Evolutionary conservation across 1,140 invertebrate species (phyloP), one percentile per base, ranked within the genome.

Genomic region (Rhopalosiphum padi): DNA sequence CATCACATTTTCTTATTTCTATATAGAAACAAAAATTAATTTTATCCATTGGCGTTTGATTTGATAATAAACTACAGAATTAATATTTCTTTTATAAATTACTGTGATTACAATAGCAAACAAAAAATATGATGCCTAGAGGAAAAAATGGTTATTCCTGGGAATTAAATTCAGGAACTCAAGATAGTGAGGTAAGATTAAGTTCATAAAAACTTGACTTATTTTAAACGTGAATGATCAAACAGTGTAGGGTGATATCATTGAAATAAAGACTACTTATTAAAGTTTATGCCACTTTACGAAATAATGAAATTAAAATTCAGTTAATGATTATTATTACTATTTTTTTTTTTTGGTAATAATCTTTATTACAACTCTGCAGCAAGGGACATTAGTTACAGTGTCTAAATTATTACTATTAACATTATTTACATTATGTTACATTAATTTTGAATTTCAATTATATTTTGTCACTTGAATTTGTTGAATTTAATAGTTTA

Each of bases 81-180:
- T 18, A 68, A n/a, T 18, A 18, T 68, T 68, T 68, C n/a, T n/a
- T n/a, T 68, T n/a, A n/a, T 18, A 18, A 77, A 77, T 77, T 77
- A 18, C 7, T 77, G 6, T 5, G 0, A 77, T 68, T 68, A 11
- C 11, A 68, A n/a, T 18, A 68, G 0, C 11, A 68, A 15, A 77
- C 48, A 68, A 18, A 60, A 68, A 43, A 37, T 35, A 92, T 93
- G 91, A 55, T 93, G 18, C 91, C 91, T n/a, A 93, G 91, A 93
- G 91, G 91, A 51, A 93, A 93, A 55, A 93, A 93, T 48, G 82
- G 82, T 35, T 93, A 93, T 93, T 86, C 82, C 25, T 93, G 91
- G 91, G 91, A 93, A 86, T 85, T 93, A 22, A 55, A 55, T 25
- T 93, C 91, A 43, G 77, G 91, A 93, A 93, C 68, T 55, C 91